Base-by-base conservation (phyloP, 2,797 vertebrate genomes). In the Erpetoichthys calabaricus region DNA sequence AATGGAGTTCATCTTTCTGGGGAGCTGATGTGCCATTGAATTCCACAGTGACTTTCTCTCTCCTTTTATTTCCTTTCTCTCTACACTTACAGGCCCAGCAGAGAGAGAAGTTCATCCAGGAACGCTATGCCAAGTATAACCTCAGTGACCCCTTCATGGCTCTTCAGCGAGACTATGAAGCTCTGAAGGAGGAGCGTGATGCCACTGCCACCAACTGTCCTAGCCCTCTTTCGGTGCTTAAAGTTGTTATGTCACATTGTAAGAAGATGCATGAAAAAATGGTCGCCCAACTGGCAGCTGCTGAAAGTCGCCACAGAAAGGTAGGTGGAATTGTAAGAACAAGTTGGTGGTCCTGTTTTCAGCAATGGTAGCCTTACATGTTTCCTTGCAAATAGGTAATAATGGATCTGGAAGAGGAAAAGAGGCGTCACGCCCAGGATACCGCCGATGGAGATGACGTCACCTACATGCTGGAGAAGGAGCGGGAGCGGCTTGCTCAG, bases 181-280 rank as follows among this genome's bases (percentile, higher is more conserved):
- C 83, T 4, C 78, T 86, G 47, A 80, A 76, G 63, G 81, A 81
- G 55, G 73, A 81, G 46, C 84, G 84, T 3, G 71, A 73, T 0
- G 75, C 77, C n/a, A 86, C 80, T 69, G 81, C 84, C 44, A 79
- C 87, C 0, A 80, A 84, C 45, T 72, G 76, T 74, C 80, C 91
- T 44, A 96, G 90, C 70, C 96, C 96, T 0, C 77, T 98, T 47
- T 91, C 92, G 2, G 72, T 98, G 47, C 78, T 99, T 4, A 97
- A 93, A 68, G 86, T 90, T 65, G 92, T 99, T 71, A 93, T 97
- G 92, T 86, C 90, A 57, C 94, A 97, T 59, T 99, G 94, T 72
- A 95, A 92, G 77, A 89, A 77, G 61, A 97, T 97, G 94, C 95
- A 98, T 73, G 93, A 98, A 63, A 91, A 89, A 65, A 96, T 98